These are phyloP conservation scores for Musca domestica DNA, from an alignment of 1,140 invertebrate genomes.

Conservation along the genomic window DNA sequence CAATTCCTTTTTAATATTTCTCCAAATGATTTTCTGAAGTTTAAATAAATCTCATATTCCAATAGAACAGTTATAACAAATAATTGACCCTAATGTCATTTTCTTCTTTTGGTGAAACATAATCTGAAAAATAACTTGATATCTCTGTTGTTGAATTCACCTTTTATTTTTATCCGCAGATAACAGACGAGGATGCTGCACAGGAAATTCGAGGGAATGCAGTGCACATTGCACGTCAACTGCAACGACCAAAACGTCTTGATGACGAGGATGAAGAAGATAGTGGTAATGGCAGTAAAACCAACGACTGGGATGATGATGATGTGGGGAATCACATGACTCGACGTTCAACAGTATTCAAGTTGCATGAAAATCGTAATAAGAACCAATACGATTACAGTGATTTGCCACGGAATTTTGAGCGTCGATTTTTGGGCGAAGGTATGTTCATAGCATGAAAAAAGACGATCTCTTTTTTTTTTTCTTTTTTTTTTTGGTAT, in stretches of 20 bases:
- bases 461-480: background rate
- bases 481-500: background rate
- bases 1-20: too few relatives aligned
- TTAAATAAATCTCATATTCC: too few relatives aligned
- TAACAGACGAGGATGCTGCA: slow-evolving; percentile 55
- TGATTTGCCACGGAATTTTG: slow-evolving; percentile 46
- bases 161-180: slow-evolving; percentile 22
- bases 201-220: slow-evolving; percentile 60
- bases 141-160: background rate
- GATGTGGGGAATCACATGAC: slow-evolving; percentile 35
- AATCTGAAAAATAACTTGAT: too few relatives aligned
- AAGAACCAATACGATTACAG: slow-evolving; percentile 42
- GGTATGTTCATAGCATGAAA: slow-evolving; percentile 24
- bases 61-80: too few relatives aligned
- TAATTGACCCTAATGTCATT: too few relatives aligned
- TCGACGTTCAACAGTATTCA: slow-evolving; percentile 44
- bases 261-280: slow-evolving; percentile 53
- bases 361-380: slow-evolving; percentile 40
- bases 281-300: slow-evolving; percentile 31
- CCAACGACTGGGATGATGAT: slow-evolving; percentile 10
- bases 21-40: too few relatives aligned
- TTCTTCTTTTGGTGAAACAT: too few relatives aligned
- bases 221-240: slow-evolving; percentile 61
- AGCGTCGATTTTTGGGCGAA: slow-evolving; percentile 44
- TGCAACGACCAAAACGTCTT: slow-evolving; percentile 58